Conservation (phyloP, 2,888 invertebrate species). For the Unio delphinus region DNA sequence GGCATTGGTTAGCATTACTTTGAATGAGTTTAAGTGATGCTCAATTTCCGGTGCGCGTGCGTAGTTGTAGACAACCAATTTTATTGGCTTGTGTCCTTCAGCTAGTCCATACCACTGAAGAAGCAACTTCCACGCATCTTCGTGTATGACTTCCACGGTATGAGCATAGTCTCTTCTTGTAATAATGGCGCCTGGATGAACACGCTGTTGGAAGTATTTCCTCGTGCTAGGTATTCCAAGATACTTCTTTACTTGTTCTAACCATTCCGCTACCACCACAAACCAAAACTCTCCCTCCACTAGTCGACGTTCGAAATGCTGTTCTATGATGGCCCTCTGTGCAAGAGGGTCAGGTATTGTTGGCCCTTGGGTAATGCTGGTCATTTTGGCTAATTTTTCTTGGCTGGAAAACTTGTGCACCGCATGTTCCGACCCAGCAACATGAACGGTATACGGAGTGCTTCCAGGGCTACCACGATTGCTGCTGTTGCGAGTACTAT, state of each 20-base stretch:
- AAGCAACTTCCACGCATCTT: conserved; percentile 62
- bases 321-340: conserved; percentile 60
- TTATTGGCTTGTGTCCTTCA: conserved; percentile 63
- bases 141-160: conserved; percentile 62
- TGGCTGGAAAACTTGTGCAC: conserved; percentile 25
- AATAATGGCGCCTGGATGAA: conserved; percentile 60
- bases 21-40: conserved; percentile 63
- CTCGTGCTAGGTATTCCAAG: conserved; percentile 55
- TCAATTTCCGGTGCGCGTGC: conserved; percentile 63
- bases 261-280: conserved; percentile 63
- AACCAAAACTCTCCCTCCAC: conserved; percentile 67
- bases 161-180: conserved; percentile 62
- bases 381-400: conserved; percentile 19
- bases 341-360: conserved; percentile 53
- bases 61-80: conserved; percentile 63
- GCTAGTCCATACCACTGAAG: conserved; percentile 63
- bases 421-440: not conserved
- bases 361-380: conserved; percentile 20
- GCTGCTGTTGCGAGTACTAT: too few relatives aligned
- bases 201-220: conserved; percentile 60
- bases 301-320: conserved; percentile 52
- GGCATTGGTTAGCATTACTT: conserved; percentile 55
- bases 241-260: conserved; percentile 62
- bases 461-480: too few relatives aligned
- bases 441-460: too few relatives aligned